Conservation (phyloP, 1,140 invertebrate genomes). For the Aphis gossypii region DNA sequence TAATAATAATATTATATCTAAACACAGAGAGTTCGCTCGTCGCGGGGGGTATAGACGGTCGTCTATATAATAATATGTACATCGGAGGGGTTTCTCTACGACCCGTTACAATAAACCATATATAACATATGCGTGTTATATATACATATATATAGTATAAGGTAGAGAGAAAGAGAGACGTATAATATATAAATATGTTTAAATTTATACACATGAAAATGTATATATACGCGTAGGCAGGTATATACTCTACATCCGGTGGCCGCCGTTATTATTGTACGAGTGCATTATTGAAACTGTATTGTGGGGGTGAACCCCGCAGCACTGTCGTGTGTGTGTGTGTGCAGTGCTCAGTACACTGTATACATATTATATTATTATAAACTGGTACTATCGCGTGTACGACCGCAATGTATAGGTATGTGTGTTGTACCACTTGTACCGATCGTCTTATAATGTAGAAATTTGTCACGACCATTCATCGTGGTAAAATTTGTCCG, state of each 20-base stretch:
- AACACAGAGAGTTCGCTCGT: not conserved
- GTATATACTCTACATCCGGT: constrained; percentile 31
- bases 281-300: not conserved
- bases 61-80: not conserved
- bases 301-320: not conserved
- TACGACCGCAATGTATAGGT: not conserved
- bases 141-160: too few species aligned
- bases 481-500: not conserved
- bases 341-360: not conserved
- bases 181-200: too few species aligned
- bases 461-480: not conserved
- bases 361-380: not conserved
- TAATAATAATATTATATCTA: not conserved
- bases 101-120: constrained; percentile 7
- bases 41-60: constrained; percentile 23
- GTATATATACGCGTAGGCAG: not conserved
- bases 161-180: too few species aligned
- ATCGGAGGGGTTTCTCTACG: constrained; percentile 28
- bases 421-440: not conserved
- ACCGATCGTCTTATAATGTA: not conserved
- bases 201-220: not conserved
- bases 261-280: not conserved
- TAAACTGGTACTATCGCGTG: not conserved
- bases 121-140: not conserved
- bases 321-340: not conserved